Conservation (phyloP, 2,888 invertebrate species). For the Mythimna lalbum region DNA sequence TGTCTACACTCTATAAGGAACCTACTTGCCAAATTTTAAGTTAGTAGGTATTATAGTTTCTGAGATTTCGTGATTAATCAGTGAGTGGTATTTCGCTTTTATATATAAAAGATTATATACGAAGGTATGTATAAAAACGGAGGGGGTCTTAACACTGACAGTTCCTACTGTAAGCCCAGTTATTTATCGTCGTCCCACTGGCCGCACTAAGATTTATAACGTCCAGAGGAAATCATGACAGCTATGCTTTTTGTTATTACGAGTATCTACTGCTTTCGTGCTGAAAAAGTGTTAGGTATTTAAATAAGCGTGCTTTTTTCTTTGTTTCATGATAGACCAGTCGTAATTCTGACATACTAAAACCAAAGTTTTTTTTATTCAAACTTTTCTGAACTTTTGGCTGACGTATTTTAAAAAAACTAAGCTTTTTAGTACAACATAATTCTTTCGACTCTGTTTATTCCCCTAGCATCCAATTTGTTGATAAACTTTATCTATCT, state of each 20-base stretch:
- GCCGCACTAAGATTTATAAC: slow-evolving; percentile 83
- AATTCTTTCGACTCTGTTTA: neutral
- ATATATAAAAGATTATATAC: slow-evolving; percentile 23
- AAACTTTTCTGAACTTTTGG: no score
- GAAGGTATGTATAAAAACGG: slow-evolving; percentile 60
- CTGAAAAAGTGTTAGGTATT: slow-evolving; percentile 25
- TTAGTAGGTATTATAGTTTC: no score
- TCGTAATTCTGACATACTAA: neutral
- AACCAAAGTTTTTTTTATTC: no score
- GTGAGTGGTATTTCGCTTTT: no score
- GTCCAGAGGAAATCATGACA: slow-evolving; percentile 78
- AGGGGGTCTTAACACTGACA: slow-evolving; percentile 61
- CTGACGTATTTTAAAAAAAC: no score
- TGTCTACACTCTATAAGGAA: no score
- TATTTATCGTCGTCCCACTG: slow-evolving; percentile 87
- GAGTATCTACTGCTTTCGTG: slow-evolving; percentile 67
- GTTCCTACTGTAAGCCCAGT: slow-evolving; percentile 74
- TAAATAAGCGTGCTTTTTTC: neutral
- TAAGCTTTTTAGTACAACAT: no score
- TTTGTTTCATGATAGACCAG: slow-evolving; percentile 6
- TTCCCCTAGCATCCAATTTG: neutral
- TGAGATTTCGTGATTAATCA: no score
- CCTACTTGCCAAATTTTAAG: no score
- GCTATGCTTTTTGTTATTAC: slow-evolving; percentile 74
- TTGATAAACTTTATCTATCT: no score